Evolutionary conservation across 1,140 invertebrate species (phyloP), one percentile per base, ranked within the genome.

Genomic region (Hycleus cichorii): DNA sequence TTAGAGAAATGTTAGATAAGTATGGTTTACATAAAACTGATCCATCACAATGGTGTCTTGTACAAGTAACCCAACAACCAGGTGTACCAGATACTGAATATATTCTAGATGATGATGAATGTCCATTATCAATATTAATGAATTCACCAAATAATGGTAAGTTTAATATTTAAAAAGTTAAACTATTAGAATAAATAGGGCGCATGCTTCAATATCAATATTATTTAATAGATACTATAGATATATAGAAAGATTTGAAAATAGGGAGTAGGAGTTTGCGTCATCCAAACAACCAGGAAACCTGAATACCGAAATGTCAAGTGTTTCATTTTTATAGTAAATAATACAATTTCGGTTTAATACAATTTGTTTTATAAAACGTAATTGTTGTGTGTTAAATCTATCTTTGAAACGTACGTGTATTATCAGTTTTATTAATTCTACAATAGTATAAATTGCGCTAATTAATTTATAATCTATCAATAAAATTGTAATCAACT

Each of bases 1-100:
- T 99, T 32, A 81, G 88, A 65, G 96, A 99, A 80, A 98, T 97
- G 84, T 81, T 99, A 10, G 88, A 94, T 58, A 99, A 99, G 78
- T 99, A 99, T 75, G 95, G 93, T 10, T 77, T 97, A 51, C 86
- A 91, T 47, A 87, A 90, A 69, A 83, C 85, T 59, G 93, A 98
- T 75, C 88, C 94, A 0, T 79, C 85, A 44, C 86, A 93, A 62
- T 99, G 91, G 80, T 97, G 95, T 74, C 82, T 99, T 18, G 89
- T 97, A 42, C 93, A 98, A 87, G 95, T 93, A 70, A 75, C 69
- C n/a, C 71, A 70, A 52, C 66, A 66, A 60, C 68, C 65, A 66
- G 79, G 71, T 75, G 77, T 61, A 73, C 77, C 69, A 70, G 79
- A 65, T 74, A 74, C 40, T 3, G 94, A 97, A 76, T 95, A 95